phyloP scores from a whole-genome alignment of 2,113 vertebrate species.

The Etheostoma cragini region DNA sequence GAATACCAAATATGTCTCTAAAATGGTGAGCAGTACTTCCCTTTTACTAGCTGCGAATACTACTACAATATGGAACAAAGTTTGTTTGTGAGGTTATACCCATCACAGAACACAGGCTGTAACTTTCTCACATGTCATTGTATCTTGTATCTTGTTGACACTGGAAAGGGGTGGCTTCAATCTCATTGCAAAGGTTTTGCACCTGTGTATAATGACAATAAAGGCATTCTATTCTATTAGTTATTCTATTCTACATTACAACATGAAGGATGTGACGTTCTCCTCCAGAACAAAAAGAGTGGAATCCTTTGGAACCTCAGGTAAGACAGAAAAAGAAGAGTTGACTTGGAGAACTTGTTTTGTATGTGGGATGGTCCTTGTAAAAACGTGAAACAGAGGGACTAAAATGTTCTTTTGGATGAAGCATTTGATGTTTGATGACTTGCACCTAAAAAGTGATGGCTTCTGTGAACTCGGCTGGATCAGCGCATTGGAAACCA shows the following conservation, averaged over 20 bases:
- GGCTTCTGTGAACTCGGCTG: conserved; percentile 7
- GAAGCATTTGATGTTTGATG: conserved; percentile 2
- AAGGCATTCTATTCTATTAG: no score
- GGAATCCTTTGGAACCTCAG: conserved; percentile 17
- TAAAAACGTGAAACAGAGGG: conserved; percentile 1
- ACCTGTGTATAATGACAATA: no score
- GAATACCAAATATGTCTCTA: conserved; percentile 52
- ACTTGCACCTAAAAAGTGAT: conserved; percentile 24
- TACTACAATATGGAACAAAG: conserved; percentile 17
- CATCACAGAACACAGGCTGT: neutral
- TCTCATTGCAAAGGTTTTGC: no score
- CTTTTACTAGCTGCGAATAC: conserved; percentile 38
- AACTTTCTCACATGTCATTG: conserved; percentile 1
- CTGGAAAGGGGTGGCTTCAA: no score
- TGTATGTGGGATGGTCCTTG: neutral
- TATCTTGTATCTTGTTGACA: no score
- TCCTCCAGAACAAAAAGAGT: conserved; percentile 17
- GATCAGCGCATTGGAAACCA: neutral
- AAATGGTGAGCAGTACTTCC: conserved; percentile 41
- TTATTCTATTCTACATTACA: neutral
- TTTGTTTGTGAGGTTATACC: conserved; percentile 10
- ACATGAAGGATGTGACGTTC: neutral
- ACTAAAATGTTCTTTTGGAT: neutral
- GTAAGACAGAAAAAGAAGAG: conserved; percentile 8
- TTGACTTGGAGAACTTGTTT: neutral